phyloP scores from a whole-genome alignment of 2,888 invertebrate genomes.

The Phymatocera aterrima region DNA sequence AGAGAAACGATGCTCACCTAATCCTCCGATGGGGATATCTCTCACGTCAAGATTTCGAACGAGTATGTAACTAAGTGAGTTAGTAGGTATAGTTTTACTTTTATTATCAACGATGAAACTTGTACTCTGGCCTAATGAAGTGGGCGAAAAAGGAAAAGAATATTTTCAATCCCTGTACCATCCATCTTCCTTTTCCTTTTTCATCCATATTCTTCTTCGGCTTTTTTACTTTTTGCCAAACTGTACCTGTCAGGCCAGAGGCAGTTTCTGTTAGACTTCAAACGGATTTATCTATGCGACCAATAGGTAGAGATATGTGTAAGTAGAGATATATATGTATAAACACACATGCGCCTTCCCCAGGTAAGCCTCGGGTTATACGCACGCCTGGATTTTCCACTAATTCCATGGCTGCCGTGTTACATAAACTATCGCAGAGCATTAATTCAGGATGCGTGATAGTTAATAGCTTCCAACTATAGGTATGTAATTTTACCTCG shows the following conservation, averaged over 20 bases:
- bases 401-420: constrained; percentile 36
- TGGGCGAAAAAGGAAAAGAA: neutral
- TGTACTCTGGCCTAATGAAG: neutral
- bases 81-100: neutral
- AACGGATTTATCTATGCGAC: constrained; percentile 14
- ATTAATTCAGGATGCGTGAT: constrained; percentile 32
- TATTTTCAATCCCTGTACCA: neutral
- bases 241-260: neutral
- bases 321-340: too few species aligned
- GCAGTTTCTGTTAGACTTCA: neutral
- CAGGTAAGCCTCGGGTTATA: neutral
- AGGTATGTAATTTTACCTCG: neutral
- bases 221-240: neutral
- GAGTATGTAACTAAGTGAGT: too few species aligned
- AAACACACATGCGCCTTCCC: too few species aligned
- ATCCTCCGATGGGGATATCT: neutral
- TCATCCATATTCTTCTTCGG: too few species aligned
- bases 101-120: neutral
- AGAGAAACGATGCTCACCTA: neutral
- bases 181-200: neutral
- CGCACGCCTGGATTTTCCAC: constrained; percentile 9
- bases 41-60: neutral
- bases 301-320: neutral
- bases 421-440: constrained; percentile 39
- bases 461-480: constrained; percentile 12